These are phyloP conservation scores for Trichonephila clavata DNA, from an alignment of 1,140 invertebrate genomes.

Conservation along the genomic window DNA sequence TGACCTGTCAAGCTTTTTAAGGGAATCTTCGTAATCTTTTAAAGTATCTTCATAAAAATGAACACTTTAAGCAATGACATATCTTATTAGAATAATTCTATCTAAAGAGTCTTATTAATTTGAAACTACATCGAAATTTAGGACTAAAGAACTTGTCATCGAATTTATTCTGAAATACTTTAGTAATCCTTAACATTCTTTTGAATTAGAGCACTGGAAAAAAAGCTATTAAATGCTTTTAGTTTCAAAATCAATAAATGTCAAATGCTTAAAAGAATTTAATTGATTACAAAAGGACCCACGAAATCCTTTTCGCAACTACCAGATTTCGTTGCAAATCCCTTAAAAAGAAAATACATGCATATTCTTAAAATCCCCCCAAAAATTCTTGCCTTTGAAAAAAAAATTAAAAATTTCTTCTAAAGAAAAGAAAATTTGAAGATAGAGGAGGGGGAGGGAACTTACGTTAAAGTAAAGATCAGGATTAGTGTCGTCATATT, in stretches of 20 bases:
- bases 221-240: neutral
- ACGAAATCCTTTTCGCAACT: neutral
- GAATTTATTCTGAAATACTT: neutral
- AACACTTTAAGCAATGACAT: no score
- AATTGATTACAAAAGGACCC: neutral
- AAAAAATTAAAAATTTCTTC: neutral
- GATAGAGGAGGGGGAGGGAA: neutral
- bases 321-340: neutral
- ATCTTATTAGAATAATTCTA: no score
- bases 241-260: neutral
- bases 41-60: no score
- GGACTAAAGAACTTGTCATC: neutral
- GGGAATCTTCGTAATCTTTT: no score
- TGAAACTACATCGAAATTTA: neutral
- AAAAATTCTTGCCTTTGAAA: neutral
- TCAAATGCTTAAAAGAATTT: neutral
- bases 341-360: neutral
- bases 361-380: neutral
- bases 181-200: neutral
- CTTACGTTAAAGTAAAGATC: conserved; percentile 82
- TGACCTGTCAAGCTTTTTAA: no score
- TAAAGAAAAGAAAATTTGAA: neutral
- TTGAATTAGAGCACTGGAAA: neutral
- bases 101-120: no score
- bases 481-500: conserved; percentile 80